phyloP scores from a whole-genome alignment of 1,140 invertebrate species.

The Ridgeia piscesae region DNA sequence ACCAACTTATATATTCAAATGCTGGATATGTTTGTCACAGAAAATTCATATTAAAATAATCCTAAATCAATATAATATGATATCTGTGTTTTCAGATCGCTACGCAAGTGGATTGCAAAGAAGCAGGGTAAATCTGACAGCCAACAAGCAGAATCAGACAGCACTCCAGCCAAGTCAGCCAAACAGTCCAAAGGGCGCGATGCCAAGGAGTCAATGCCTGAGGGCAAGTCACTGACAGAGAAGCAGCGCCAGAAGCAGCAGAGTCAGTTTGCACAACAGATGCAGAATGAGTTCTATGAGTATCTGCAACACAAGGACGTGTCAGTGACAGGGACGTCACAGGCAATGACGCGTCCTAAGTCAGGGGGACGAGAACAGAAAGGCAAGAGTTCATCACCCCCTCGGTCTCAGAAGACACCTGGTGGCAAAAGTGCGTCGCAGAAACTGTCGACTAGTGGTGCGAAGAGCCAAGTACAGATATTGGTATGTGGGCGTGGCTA shows the following conservation, averaged over 20 bases:
- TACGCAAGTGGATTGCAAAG: slow-evolving; percentile 17
- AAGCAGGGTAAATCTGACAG: background rate
- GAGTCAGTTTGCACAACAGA: background rate
- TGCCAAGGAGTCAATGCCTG: background rate
- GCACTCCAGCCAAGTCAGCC: background rate
- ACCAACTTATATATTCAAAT: background rate
- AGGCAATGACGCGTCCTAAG: background rate
- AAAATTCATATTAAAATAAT: background rate
- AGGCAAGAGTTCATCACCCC: background rate
- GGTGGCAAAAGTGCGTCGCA: background rate
- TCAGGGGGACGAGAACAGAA: background rate
- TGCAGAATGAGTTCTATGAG: slow-evolving; percentile 9
- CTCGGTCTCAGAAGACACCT: background rate
- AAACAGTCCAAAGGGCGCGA: background rate
- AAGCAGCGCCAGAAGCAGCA: slow-evolving; percentile 14
- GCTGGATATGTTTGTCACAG: background rate
- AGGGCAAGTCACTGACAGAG: slow-evolving; percentile 9
- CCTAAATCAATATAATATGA: background rate
- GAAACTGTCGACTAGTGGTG: background rate
- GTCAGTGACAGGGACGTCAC: background rate
- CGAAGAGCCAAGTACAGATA: background rate
- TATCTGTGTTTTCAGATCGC: background rate
- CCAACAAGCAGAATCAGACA: background rate
- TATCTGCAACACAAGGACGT: background rate
- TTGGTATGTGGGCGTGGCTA: background rate